A percentile compares a stretch with the other conserved stretches of the same genome.
Evolutionary conservation across 1,140 invertebrate genomes (phyloP).

Genomic region (Lepidotrigona ventralis): DNA sequence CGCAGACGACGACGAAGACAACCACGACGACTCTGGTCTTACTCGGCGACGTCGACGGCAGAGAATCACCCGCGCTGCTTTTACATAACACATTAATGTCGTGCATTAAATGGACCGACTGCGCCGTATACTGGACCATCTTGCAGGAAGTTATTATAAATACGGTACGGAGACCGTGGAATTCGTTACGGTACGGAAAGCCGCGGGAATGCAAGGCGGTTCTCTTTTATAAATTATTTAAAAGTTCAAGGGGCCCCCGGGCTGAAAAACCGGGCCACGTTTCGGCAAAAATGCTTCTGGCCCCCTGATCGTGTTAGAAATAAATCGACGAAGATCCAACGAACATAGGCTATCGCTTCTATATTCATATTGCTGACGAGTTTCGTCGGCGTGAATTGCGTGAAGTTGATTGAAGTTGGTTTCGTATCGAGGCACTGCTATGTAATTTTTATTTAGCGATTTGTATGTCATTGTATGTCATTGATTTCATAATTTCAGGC

Average conservation of each 20-base stretch:
- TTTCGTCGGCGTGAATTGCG: neutral
- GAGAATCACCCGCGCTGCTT: slow-evolving; percentile 51
- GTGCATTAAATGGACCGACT: slow-evolving; percentile 56
- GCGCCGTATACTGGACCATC: slow-evolving; percentile 26
- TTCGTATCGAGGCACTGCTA: too few relatives aligned
- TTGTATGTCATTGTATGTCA: too few relatives aligned
- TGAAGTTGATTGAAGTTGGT: neutral
- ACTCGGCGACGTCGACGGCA: slow-evolving; percentile 33
- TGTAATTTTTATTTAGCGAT: too few relatives aligned
- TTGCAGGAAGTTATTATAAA: slow-evolving; percentile 59
- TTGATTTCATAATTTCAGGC: neutral
- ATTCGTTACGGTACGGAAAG: slow-evolving; percentile 50
- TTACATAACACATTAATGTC: slow-evolving; percentile 64
- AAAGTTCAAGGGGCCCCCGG: slow-evolving; percentile 22
- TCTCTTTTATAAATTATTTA: slow-evolving; percentile 48
- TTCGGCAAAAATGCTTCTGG: slow-evolving; percentile 39
- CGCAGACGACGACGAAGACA: slow-evolving; percentile 21
- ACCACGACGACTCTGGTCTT: neutral
- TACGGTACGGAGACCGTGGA: slow-evolving; percentile 43
- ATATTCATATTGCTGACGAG: slow-evolving; percentile 10
- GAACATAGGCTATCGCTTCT: neutral
- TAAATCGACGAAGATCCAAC: slow-evolving; percentile 28
- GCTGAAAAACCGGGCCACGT: neutral
- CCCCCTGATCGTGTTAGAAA: slow-evolving; percentile 6
- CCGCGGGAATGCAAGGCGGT: slow-evolving; percentile 22